Percentiles rank a stretch among this genome's conserved stretches.
These are phyloP conservation scores for Euzophera pinguis DNA, from an alignment of 2,888 invertebrate species.

Conservation along the genomic window DNA sequence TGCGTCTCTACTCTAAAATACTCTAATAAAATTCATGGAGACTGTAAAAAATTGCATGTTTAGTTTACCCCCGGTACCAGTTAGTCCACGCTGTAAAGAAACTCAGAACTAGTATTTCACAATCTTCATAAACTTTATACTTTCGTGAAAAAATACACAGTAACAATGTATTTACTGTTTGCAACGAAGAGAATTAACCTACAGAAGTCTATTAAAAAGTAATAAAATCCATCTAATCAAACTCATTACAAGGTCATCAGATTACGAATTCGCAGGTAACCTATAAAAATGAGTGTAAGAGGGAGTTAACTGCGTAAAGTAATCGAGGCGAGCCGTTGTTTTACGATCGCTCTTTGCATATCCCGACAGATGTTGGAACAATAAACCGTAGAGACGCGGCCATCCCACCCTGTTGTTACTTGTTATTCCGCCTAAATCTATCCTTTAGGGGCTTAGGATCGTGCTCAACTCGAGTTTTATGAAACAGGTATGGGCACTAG, in stretches of 20 bases:
- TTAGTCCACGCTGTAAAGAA: constrained; percentile 7
- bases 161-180: neutral
- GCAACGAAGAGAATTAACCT: constrained; percentile 14
- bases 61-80: constrained; percentile 7
- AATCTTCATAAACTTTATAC: constrained; percentile 5
- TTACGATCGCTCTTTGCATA: constrained; percentile 72
- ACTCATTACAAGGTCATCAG: constrained; percentile 52
- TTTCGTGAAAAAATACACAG: neutral
- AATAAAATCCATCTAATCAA: constrained; percentile 54
- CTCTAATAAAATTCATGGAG: constrained; percentile 6
- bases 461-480: constrained; percentile 46
- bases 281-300: constrained; percentile 70
- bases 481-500: constrained; percentile 26
- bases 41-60: constrained; percentile 2
- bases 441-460: constrained; percentile 49
- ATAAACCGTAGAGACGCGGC: constrained; percentile 62
- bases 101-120: constrained; percentile 2
- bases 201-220: constrained; percentile 27
- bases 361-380: constrained; percentile 68
- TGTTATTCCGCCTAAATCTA: constrained; percentile 51
- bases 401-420: constrained; percentile 47
- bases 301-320: constrained; percentile 67
- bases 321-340: constrained; percentile 58
- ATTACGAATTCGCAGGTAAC: constrained; percentile 70
- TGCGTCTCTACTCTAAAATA: neutral